phyloP scores from a whole-genome alignment of 2,797 vertebrate genomes.

The Falco peregrinus region DNA sequence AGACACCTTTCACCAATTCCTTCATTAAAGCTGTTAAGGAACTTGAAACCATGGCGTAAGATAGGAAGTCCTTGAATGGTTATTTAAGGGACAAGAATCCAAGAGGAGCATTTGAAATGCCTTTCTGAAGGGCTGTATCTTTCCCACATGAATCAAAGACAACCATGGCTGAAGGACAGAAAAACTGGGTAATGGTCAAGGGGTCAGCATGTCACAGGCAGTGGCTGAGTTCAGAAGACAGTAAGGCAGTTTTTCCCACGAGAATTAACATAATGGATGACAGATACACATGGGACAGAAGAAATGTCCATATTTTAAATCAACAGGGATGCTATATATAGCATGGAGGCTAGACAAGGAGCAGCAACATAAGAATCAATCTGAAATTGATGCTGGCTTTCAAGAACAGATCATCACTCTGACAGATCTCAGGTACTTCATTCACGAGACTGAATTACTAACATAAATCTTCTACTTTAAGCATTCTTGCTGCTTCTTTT shows the following conservation, averaged over 20 bases:
- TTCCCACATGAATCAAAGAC: neutral
- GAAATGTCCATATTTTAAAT: neutral
- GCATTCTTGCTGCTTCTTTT: neutral
- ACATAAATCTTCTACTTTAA: neutral
- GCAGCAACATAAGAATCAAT: neutral
- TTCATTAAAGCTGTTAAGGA: neutral
- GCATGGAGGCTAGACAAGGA: neutral
- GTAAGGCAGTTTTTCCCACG: neutral
- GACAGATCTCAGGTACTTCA: neutral
- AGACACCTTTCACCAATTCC: neutral
- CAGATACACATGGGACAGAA: neutral
- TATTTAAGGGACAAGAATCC: neutral
- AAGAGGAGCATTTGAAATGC: neutral
- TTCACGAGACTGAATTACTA: neutral
- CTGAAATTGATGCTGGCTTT: neutral
- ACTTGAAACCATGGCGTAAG: neutral
- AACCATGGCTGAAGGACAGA: neutral
- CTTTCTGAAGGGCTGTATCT: neutral
- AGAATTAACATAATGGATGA: neutral
- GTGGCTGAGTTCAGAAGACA: neutral
- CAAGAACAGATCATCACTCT: neutral
- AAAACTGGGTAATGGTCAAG: neutral
- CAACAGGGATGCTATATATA: neutral
- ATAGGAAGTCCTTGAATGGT: neutral
- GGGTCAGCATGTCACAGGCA: neutral